phyloP scores from a whole-genome alignment of 2,797 vertebrate genomes.

The Sebastes elongatus region DNA sequence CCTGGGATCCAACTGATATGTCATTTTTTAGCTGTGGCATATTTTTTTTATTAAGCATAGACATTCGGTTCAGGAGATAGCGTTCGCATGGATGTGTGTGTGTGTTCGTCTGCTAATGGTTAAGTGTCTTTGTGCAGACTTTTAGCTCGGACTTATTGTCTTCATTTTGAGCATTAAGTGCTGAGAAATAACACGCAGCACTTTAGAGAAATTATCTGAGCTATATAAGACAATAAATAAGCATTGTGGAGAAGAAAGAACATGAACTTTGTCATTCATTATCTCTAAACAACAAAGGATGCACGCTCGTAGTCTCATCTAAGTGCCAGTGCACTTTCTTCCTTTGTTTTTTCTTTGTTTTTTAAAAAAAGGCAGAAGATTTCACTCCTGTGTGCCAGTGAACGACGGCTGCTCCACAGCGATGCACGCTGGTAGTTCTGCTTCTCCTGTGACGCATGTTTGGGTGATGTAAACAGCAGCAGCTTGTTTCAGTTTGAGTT shows the following conservation, averaged over 20 bases:
- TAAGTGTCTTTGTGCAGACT: neutral
- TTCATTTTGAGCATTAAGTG: neutral
- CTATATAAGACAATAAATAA: neutral
- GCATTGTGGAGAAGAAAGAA: neutral
- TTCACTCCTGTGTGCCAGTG: neutral
- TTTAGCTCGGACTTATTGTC: neutral
- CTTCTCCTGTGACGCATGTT: neutral
- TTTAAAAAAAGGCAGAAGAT: neutral
- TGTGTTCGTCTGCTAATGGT: neutral
- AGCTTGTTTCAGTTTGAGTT: neutral
- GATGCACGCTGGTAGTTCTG: neutral
- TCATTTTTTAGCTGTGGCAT: conserved; percentile 36
- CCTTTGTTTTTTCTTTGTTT: neutral
- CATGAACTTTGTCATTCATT: neutral
- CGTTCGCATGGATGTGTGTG: neutral
- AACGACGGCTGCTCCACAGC: neutral
- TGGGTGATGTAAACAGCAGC: neutral
- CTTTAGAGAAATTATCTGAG: neutral
- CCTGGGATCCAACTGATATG: conserved; percentile 31
- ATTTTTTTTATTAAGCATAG: conserved; percentile 21
- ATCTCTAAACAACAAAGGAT: neutral
- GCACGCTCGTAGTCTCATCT: neutral
- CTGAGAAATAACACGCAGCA: neutral
- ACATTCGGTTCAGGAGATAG: neutral
- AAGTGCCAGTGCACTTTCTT: neutral